Evolutionary conservation across 2,888 invertebrate genomes (phyloP), one percentile per base, ranked within the genome.

Genomic region (Brenthis ino): DNA sequence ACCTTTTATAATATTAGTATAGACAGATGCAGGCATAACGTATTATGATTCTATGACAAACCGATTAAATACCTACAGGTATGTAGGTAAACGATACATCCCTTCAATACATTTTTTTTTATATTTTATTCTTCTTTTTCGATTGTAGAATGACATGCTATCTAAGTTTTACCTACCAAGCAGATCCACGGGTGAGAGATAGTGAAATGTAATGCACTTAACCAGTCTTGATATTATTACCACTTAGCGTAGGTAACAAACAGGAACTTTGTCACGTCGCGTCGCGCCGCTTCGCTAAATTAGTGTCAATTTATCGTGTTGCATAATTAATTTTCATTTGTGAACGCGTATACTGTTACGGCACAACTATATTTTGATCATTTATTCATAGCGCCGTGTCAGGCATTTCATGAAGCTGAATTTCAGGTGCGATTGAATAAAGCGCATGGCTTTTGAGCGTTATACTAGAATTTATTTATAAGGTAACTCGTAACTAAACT

Each of bases 291-390:
- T 75, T 76, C 80, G 80, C 76, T 80, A 81, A 85, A 89, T 89
- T 89, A 88, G 77, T 85, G 87, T 87, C 89, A 88, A 88, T 88
- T 88, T 88, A 85, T 85, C 80, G 81, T 79, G 77, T 80, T 89
- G 85, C 85, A 89, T 89, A 85, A 88, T 89, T 88, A 87, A 89
- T 87, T 85, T 84, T 86, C 86, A 87, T 87, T 87, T 85, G 87
- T 83, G 83, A 77, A 77, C 78, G 75, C 79, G 80, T 65, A 69
- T 67, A 53, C 75, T 74, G 83, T 82, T 82, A 82, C 77, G 77
- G 77, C 75, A 77, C 77, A 80, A 85, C 81, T 83, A 82, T 82
- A 80, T 83, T 82, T 81, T 76, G 81, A 86, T 88, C 77, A 87
- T 79, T 86, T 86, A 88, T 88, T 85, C 85, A 88, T 83, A 72